phyloP scores from a whole-genome alignment of 2,797 vertebrate genomes.

The Sus cebifrons region DNA sequence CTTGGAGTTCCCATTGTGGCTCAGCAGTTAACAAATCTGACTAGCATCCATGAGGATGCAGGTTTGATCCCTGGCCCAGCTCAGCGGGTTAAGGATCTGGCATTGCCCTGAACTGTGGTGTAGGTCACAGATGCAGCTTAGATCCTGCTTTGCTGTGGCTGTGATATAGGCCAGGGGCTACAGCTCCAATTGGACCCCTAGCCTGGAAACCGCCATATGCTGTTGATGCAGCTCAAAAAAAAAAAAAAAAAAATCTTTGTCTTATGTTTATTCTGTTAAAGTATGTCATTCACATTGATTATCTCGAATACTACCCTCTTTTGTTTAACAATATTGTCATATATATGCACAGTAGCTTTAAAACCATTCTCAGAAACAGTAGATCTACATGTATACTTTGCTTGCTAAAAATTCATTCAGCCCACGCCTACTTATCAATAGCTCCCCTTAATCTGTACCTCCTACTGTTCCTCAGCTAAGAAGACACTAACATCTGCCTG shows the following conservation, averaged over 20 bases:
- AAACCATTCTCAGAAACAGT: not conserved
- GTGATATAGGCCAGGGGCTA: no score
- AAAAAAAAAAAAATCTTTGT: not conserved
- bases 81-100: no score
- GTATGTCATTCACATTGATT: not conserved
- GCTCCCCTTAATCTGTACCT: not conserved
- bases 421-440: constrained; percentile 33
- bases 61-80: no score
- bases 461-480: constrained; percentile 54
- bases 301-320: not conserved
- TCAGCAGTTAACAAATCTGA: no score
- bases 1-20: no score
- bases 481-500: constrained; percentile 27
- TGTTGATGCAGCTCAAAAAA: no score
- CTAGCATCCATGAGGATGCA: no score
- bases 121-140: no score
- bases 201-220: no score
- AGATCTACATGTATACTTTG: not conserved
- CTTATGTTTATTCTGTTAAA: not conserved
- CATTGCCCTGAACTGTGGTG: no score
- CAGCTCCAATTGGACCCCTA: no score
- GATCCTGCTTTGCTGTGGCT: no score
- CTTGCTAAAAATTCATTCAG: constrained; percentile 35
- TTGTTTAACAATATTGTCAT: not conserved
- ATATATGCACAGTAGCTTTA: not conserved